A percentile compares a stretch with the other conserved stretches of the same genome.
Evolutionary conservation across 2,888 invertebrate species (phyloP).

Genomic region (Volucella zonaria): DNA sequence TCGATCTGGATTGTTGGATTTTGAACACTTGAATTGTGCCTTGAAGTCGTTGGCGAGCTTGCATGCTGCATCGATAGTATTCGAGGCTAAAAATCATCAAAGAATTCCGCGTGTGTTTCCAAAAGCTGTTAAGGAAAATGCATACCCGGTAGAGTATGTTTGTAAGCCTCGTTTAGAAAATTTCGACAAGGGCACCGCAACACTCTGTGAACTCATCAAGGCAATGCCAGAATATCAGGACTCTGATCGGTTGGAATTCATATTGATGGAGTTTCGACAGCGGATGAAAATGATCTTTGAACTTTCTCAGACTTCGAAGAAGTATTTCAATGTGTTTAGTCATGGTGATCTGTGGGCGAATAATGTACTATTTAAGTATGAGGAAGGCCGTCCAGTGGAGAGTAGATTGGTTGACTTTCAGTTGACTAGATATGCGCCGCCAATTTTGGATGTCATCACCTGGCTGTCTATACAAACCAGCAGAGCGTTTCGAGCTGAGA

Average conservation of each 20-base stretch:
- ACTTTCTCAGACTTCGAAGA: conserved; percentile 79
- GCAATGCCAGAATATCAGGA: conserved; percentile 79
- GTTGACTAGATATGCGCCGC: conserved; percentile 86
- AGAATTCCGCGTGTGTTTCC: conserved; percentile 77
- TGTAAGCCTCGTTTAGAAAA: conserved; percentile 77
- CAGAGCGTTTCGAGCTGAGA: conserved; percentile 81
- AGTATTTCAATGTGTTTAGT: conserved; percentile 81
- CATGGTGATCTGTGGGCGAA: conserved; percentile 84
- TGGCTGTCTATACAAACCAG: conserved; percentile 83
- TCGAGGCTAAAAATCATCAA: conserved; percentile 77
- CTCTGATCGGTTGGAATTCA: conserved; percentile 75
- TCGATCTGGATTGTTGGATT: conserved; percentile 79
- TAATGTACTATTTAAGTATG: conserved; percentile 82
- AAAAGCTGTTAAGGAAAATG: conserved; percentile 80
- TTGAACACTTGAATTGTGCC: conserved; percentile 81
- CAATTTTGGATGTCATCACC: conserved; percentile 85
- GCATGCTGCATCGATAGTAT: conserved; percentile 83
- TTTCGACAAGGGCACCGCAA: conserved; percentile 78
- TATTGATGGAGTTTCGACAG: conserved; percentile 76
- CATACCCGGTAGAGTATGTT: conserved; percentile 78
- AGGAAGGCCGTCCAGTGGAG: conserved; percentile 83
- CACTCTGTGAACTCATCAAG: conserved; percentile 79
- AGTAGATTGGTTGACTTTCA: conserved; percentile 89
- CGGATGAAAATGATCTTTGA: conserved; percentile 78
- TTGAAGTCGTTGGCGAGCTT: conserved; percentile 81